phyloP scores from a whole-genome alignment of 2,797 vertebrate species.

The Anniella stebbinsi region DNA sequence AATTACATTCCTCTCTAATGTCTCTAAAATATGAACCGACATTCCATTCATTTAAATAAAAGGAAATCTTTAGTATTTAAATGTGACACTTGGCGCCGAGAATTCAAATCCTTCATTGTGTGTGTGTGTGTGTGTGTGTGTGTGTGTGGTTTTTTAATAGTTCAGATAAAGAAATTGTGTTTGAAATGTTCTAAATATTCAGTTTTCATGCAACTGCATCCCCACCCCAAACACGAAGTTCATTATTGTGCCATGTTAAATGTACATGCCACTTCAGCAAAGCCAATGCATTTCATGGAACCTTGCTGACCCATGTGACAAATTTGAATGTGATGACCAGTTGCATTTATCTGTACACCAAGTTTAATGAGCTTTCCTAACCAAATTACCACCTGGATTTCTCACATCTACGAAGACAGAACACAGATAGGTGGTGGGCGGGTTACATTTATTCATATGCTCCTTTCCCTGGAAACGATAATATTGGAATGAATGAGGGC shows the following conservation, averaged over 20 bases:
- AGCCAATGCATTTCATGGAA: neutral
- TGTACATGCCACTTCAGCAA: neutral
- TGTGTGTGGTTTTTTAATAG: too few relatives aligned
- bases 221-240: conserved; percentile 17
- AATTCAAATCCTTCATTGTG: conserved; percentile 66
- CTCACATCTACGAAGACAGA: neutral
- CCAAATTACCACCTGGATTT: neutral
- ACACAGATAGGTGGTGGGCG: too few relatives aligned
- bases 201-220: conserved; percentile 38
- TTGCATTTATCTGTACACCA: neutral
- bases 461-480: neutral
- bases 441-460: neutral
- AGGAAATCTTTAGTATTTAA: conserved; percentile 76
- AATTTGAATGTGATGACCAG: neutral
- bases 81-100: conserved; percentile 71
- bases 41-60: conserved; percentile 91
- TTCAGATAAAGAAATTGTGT: conserved; percentile 27
- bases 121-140: conserved; percentile 51
- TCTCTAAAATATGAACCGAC: conserved; percentile 88
- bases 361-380: neutral
- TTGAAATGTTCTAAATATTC: conserved; percentile 52
- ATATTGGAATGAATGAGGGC: neutral
- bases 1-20: conserved; percentile 87
- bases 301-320: neutral
- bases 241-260: conserved; percentile 6